phyloP scores from a whole-genome alignment of 2,888 invertebrate genomes.

The Eledona agricola region DNA sequence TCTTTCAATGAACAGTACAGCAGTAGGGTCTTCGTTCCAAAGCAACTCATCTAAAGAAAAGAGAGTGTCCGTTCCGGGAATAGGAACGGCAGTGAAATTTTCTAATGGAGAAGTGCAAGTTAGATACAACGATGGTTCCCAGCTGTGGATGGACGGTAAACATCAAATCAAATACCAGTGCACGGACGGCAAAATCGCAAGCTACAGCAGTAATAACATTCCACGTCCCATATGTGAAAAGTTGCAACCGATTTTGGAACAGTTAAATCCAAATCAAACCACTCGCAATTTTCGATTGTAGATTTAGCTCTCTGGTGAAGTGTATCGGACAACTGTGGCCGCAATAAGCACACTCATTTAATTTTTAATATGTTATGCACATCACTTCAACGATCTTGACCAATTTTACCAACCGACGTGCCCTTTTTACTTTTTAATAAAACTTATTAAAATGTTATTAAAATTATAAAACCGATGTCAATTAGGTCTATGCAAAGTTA shows the following conservation, averaged over 20 bases:
- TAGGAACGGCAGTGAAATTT: constrained; percentile 58
- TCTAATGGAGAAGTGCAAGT: constrained; percentile 58
- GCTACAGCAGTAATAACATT: constrained; percentile 55
- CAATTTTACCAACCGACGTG: no score
- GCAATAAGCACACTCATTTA: no score
- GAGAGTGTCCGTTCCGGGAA: constrained; percentile 56
- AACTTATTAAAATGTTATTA: no score
- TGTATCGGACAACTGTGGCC: no score
- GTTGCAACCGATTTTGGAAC: constrained; percentile 61
- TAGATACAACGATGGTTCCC: constrained; percentile 57
- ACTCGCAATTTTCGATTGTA: constrained; percentile 47
- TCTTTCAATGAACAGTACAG: constrained; percentile 51
- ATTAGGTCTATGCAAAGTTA: no score
- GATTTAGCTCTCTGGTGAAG: constrained; percentile 9
- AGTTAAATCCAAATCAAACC: constrained; percentile 57
- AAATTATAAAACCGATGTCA: no score
- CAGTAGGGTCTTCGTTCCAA: constrained; percentile 44
- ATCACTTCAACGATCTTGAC: no score
- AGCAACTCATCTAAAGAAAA: constrained; percentile 47
- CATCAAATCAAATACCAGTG: constrained; percentile 57
- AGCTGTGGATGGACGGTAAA: constrained; percentile 59
- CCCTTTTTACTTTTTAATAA: no score
- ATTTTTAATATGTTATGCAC: no score
- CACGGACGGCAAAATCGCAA: constrained; percentile 54
- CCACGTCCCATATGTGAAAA: constrained; percentile 62